Conservation (phyloP, 2,888 invertebrate species). For the Marronus borbonicus region DNA sequence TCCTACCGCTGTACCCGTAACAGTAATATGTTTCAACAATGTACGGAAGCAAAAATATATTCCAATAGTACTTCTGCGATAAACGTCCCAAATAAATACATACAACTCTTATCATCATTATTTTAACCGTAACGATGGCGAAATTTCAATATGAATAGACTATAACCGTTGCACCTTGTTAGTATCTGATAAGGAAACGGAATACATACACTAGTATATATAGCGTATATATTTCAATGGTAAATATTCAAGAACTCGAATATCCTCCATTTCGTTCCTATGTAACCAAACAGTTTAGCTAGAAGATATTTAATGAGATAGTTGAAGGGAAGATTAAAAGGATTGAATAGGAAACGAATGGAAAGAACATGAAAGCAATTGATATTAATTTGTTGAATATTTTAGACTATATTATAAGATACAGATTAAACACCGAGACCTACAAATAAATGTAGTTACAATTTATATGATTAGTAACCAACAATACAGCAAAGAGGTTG, state of each 20-base stretch:
- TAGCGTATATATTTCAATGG: conserved; percentile 12
- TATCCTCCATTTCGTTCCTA: conserved; percentile 8
- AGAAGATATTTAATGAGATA: background rate
- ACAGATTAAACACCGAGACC: too few relatives aligned
- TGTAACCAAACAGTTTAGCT: background rate
- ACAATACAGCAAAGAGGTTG: too few relatives aligned
- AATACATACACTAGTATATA: conserved; percentile 32
- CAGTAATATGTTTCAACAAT: conserved; percentile 40
- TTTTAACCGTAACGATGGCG: conserved; percentile 42
- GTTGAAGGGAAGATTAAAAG: background rate
- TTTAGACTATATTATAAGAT: too few relatives aligned
- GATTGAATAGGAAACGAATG: background rate
- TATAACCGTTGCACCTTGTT: conserved; percentile 46
- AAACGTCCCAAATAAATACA: conserved; percentile 41
- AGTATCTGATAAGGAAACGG: conserved; percentile 46
- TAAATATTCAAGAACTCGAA: conserved; percentile 24
- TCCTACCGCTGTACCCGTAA: conserved; percentile 26
- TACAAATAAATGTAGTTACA: too few relatives aligned
- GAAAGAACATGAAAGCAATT: background rate
- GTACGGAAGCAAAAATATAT: conserved; percentile 43
- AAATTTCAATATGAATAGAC: conserved; percentile 48
- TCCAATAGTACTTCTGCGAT: conserved; percentile 27
- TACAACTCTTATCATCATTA: conserved; percentile 44
- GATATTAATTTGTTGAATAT: too few relatives aligned
- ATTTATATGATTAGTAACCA: too few relatives aligned